Evolutionary conservation across 1,140 invertebrate species (phyloP), one percentile per base, ranked within the genome.

Genomic region (Zeugodacus cucurbitae): DNA sequence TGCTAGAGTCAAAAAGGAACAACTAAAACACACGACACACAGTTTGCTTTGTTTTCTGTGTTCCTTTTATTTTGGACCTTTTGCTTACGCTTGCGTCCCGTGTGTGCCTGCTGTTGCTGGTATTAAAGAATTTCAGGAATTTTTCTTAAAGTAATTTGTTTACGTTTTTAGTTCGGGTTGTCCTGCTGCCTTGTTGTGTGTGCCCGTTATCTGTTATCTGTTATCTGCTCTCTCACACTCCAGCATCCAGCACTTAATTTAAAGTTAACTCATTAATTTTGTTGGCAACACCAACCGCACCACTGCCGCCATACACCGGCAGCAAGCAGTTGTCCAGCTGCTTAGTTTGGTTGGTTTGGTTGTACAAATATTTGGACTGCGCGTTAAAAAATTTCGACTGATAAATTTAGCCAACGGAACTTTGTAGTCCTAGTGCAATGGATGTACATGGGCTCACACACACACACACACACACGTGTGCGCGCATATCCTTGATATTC

Each of bases 261-360:
- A 82, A 82, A 82, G 41, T 82, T 82, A 82, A 48, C 41, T 44
- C 74, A 82, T 82, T 82, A 82, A 82, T 82, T 82, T 82, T 48
- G 34, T 34, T 11, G 14, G 17, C 67, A 41, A 34, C 74, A 48
- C 2, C 74, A 82, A 48, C 20, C 64, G 70, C 37, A n/a, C 37
- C 74, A 82, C 74, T n/a, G 29, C 32, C 67, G 37, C 34, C 37
- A 26, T 54, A 3, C 17, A 54, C 48, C 48, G 48, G 48, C 48
- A 54, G 48, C 48, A 54, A n/a, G n/a, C 7, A 37, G 67, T 22
- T 74, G 67, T 17, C 14, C 34, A 32, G 34, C 34, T 74, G 67
- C 14, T 54, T 54, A 54, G 48, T 20, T 64, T 74, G 67, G 67
- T 29, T 82, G 41, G 74, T 37, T 37, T 82, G 74, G 37, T 11